Conservation (phyloP, 2,113 vertebrate genomes). For the Engraulis encrasicolus region DNA sequence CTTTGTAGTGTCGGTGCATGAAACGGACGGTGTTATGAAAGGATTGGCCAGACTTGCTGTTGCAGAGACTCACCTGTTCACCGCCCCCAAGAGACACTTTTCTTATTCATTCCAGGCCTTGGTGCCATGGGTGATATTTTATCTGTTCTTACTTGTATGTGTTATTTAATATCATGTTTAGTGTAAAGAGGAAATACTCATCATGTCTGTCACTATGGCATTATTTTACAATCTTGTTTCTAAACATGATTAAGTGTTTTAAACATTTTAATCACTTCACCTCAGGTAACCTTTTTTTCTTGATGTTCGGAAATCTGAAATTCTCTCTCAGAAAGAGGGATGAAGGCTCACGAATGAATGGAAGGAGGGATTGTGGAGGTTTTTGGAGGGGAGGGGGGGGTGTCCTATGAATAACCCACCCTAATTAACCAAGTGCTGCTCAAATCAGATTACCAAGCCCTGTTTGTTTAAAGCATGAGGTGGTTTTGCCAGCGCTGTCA, state of each 20-base stretch:
- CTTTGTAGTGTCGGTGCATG: slow-evolving; percentile 6
- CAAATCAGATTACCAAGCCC: neutral
- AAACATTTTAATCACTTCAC: neutral
- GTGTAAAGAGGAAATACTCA: neutral
- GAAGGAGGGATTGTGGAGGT: neutral
- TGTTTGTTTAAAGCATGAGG: neutral
- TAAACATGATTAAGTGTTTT: neutral
- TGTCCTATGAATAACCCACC: neutral
- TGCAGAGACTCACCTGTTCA: neutral
- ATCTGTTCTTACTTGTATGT: too few species aligned
- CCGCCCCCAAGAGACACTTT: neutral
- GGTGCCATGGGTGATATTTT: neutral
- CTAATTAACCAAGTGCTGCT: neutral
- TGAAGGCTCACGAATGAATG: neutral
- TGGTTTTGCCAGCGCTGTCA: neutral
- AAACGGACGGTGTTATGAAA: neutral
- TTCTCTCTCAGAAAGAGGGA: neutral
- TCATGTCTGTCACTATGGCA: neutral
- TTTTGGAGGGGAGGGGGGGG: too few species aligned
- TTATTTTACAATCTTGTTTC: neutral
- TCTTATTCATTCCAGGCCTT: neutral
- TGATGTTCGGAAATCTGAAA: neutral
- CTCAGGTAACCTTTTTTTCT: slow-evolving; percentile 2
- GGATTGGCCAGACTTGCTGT: neutral
- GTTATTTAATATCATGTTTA: neutral